Conservation (phyloP, 2,797 vertebrate genomes). For the Artibeus jamaicensis region DNA sequence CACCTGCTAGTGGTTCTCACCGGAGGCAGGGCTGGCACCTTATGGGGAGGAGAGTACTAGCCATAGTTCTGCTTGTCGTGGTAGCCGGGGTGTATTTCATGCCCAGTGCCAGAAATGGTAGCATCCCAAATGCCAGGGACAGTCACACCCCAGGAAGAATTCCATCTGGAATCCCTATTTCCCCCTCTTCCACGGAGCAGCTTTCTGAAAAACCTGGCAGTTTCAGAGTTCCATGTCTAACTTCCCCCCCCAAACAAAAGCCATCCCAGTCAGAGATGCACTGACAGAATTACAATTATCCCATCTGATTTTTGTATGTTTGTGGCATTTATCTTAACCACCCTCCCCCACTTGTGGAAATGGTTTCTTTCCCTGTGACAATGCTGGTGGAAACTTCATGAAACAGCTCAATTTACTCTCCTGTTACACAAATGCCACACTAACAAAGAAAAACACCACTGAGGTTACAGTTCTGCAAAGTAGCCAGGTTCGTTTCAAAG, state of each 20-base stretch:
- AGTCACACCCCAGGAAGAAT: not conserved
- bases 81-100: not conserved
- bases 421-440: not conserved
- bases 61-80: not conserved
- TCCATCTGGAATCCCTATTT: not conserved
- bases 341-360: not conserved
- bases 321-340: constrained; percentile 6
- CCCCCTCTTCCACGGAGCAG: not conserved
- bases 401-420: not conserved
- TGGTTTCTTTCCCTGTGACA: not conserved
- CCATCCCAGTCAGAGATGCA: not conserved
- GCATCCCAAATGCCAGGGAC: not conserved
- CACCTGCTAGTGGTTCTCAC: not conserved
- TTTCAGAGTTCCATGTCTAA: not conserved
- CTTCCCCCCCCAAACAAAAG: not conserved
- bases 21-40: not conserved
- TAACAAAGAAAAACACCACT: not conserved
- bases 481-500: not conserved
- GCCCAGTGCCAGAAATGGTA: not conserved
- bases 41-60: not conserved
- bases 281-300: not conserved
- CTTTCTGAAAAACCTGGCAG: not conserved
- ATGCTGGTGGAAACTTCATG: not conserved
- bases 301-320: not conserved
- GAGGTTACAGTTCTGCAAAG: not conserved